Conservation (phyloP, 2,888 invertebrate species). For the Arge pagana region DNA sequence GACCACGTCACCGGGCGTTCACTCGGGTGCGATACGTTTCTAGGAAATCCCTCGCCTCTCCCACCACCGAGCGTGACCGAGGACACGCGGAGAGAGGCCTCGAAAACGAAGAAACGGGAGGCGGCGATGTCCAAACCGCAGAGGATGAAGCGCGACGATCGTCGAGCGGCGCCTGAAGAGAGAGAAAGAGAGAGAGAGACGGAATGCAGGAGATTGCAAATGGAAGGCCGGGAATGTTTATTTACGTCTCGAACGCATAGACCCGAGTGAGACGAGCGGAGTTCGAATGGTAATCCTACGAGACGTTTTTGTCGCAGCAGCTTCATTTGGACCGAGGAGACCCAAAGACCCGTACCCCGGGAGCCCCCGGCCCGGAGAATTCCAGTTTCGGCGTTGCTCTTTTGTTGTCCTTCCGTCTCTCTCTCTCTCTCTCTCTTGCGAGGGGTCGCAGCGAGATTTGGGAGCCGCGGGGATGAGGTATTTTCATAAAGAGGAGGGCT, state of each 20-base stretch:
- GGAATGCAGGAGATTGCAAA: constrained; percentile 6
- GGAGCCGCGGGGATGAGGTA: too few species aligned
- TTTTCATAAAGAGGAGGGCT: too few species aligned
- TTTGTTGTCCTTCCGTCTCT: constrained; percentile 15
- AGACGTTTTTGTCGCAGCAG: too few species aligned
- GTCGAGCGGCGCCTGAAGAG: neutral
- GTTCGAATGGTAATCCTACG: too few species aligned
- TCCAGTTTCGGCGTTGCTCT: neutral
- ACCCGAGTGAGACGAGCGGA: too few species aligned
- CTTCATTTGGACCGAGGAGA: too few species aligned
- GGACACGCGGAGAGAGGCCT: constrained; percentile 1
- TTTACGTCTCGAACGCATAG: too few species aligned
- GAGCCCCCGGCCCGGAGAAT: constrained; percentile 4
- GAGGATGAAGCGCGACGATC: neutral
- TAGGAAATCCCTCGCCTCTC: constrained; percentile 13
- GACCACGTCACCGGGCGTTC: too few species aligned
- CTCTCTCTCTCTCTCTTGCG: constrained; percentile 25
- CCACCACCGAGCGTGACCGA: neutral
- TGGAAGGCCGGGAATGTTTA: constrained; percentile 5
- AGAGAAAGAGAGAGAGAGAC: neutral
- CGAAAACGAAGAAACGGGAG: too few species aligned
- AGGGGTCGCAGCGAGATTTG: too few species aligned
- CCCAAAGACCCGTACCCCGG: neutral
- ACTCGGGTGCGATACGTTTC: constrained; percentile 3
- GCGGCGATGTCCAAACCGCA: too few species aligned